Conservation (phyloP, 2,113 vertebrate genomes). For the Dipodomys stephensi region DNA sequence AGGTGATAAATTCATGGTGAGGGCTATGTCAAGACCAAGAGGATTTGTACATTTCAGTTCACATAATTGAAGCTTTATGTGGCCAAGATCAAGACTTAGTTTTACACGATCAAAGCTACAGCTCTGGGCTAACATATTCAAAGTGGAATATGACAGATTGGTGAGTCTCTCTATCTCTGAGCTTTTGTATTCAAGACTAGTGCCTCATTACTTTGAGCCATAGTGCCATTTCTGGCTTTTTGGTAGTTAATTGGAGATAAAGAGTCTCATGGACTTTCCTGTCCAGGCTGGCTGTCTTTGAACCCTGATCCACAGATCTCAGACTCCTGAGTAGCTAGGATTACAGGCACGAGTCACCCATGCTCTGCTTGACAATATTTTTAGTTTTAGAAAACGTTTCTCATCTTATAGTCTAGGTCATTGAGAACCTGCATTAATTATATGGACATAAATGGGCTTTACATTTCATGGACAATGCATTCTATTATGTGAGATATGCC, state of each 20-base stretch:
- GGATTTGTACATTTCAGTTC: neutral
- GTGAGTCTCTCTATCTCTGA: neutral
- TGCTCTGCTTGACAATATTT: too few relatives aligned
- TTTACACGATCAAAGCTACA: neutral
- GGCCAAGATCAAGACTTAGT: neutral
- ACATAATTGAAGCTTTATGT: neutral
- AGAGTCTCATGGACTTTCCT: too few relatives aligned
- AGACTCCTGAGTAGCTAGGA: too few relatives aligned
- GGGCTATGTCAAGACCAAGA: neutral
- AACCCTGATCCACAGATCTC: too few relatives aligned
- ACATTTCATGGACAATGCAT: neutral
- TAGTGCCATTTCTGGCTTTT: too few relatives aligned
- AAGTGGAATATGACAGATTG: neutral
- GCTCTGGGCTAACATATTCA: neutral
- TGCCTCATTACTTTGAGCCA: too few relatives aligned
- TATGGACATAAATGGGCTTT: neutral
- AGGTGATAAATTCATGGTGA: neutral
- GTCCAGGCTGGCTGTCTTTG: too few relatives aligned
- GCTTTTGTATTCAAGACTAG: too few relatives aligned
- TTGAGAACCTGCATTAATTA: constrained; percentile 11
- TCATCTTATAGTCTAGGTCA: constrained; percentile 25
- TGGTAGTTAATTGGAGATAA: too few relatives aligned
- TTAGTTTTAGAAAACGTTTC: constrained; percentile 8
- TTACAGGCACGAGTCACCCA: too few relatives aligned
- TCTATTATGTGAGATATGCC: neutral